A percentile compares a stretch with the other conserved stretches of the same genome.
phyloP scores from a whole-genome alignment of 2,113 vertebrate species.

The Mola mola region DNA sequence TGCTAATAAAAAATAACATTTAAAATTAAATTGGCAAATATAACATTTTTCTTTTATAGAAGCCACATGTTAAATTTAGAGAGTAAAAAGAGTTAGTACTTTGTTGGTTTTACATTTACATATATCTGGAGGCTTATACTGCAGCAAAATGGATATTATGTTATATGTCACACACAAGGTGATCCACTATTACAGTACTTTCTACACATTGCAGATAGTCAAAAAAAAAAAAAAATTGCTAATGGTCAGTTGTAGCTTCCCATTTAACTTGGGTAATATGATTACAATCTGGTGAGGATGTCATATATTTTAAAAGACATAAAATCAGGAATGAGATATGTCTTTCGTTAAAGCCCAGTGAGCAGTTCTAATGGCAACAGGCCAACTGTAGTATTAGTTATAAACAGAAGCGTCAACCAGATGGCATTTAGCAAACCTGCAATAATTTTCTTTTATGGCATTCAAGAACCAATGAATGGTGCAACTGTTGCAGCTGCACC shows the following conservation, averaged over 20 bases:
- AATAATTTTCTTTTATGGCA: slow-evolving; percentile 57
- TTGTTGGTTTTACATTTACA: too few species aligned
- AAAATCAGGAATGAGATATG: slow-evolving; percentile 30
- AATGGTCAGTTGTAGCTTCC: slow-evolving; percentile 26
- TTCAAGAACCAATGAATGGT: slow-evolving; percentile 25
- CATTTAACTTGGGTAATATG: slow-evolving; percentile 26
- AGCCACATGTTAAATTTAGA: too few species aligned
- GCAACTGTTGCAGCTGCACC: too few species aligned
- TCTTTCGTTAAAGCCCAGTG: slow-evolving; percentile 37
- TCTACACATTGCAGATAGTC: slow-evolving; percentile 12
- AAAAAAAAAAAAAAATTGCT: slow-evolving; percentile 35
- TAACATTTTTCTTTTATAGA: too few species aligned
- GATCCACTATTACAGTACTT: slow-evolving; percentile 10
- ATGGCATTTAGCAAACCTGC: slow-evolving; percentile 62
- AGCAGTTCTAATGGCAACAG: slow-evolving; percentile 18
- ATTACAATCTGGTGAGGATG: slow-evolving; percentile 23
- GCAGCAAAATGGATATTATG: slow-evolving; percentile 16
- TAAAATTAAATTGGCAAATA: too few species aligned
- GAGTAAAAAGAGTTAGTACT: too few species aligned
- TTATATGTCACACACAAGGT: slow-evolving; percentile 37
- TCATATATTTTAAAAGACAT: slow-evolving; percentile 29
- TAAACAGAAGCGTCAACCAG: slow-evolving; percentile 57
- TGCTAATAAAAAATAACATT: too few species aligned
- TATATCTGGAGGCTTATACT: slow-evolving; percentile 38
- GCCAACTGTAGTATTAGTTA: slow-evolving; percentile 31